These are phyloP conservation scores for Serrognathus titanus DNA, from an alignment of 2,888 invertebrate genomes.

Conservation along the genomic window DNA sequence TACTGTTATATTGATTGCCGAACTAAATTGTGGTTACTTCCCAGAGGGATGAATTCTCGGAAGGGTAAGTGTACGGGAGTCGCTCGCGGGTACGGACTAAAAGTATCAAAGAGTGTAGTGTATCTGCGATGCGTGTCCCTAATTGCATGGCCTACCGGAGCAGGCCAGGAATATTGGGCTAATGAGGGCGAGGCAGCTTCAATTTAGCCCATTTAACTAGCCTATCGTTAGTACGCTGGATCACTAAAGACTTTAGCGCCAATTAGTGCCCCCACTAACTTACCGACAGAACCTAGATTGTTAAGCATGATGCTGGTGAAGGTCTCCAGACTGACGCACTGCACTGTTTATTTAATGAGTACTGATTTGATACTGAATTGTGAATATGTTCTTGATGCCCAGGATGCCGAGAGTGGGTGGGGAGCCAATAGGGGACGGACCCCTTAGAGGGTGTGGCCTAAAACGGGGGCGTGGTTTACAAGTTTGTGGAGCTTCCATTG, in stretches of 20 bases:
- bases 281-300: constrained; percentile 49
- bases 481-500: constrained; percentile 24
- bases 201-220: constrained; percentile 52
- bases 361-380: constrained; percentile 53
- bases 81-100: constrained; percentile 32
- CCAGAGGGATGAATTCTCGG: background rate
- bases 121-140: constrained; percentile 38
- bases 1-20: too few relatives aligned
- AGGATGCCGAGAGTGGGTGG: constrained; percentile 41
- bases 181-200: constrained; percentile 51
- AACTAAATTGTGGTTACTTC: background rate
- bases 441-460: constrained; percentile 33
- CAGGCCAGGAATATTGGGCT: constrained; percentile 45
- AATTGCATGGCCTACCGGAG: constrained; percentile 50
- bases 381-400: constrained; percentile 48
- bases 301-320: constrained; percentile 44
- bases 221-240: constrained; percentile 50
- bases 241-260: constrained; percentile 50
- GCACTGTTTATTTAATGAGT: constrained; percentile 54
- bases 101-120: constrained; percentile 36
- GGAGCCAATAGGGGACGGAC: constrained; percentile 41
- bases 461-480: constrained; percentile 2
- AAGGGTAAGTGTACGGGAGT: constrained; percentile 4
- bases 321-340: constrained; percentile 42
- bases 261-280: constrained; percentile 50